Conservation (phyloP, 2,888 invertebrate species). For the Phlogophora meticulosa region DNA sequence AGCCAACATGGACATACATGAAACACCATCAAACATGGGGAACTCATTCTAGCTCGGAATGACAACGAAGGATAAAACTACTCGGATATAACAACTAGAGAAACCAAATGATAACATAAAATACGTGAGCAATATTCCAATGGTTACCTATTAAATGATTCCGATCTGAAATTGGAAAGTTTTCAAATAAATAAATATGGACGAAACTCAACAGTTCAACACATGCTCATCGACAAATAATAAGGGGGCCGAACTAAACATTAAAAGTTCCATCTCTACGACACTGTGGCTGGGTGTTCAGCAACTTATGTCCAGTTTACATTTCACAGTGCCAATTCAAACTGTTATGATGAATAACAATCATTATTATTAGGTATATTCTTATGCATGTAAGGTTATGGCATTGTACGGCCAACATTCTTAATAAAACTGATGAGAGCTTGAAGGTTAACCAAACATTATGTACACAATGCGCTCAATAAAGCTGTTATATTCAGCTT, state of each 20-base stretch:
- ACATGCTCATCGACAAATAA: conserved; percentile 74
- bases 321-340: conserved; percentile 17
- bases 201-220: conserved; percentile 67
- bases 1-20: conserved; percentile 73
- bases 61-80: conserved; percentile 80
- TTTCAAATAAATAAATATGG: conserved; percentile 83
- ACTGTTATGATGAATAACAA: conserved; percentile 1
- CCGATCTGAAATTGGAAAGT: conserved; percentile 91
- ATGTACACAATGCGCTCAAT: neutral
- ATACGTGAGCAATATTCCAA: conserved; percentile 81
- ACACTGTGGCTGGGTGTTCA: conserved; percentile 34
- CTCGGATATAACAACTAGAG: conserved; percentile 84
- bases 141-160: conserved; percentile 91
- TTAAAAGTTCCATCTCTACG: conserved; percentile 28
- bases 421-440: conserved; percentile 39
- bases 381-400: conserved; percentile 23
- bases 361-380: neutral
- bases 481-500: neutral
- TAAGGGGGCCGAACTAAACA: conserved; percentile 56
- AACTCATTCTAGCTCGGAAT: conserved; percentile 78
- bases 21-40: conserved; percentile 76
- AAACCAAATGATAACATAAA: conserved; percentile 75
- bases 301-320: conserved; percentile 33
- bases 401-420: conserved; percentile 23
- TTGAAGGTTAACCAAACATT: conserved; percentile 30